Evolutionary conservation across 2,797 vertebrate species (phyloP), one percentile per base, ranked within the genome.

Genomic region (Enteromius argenteus): DNA sequence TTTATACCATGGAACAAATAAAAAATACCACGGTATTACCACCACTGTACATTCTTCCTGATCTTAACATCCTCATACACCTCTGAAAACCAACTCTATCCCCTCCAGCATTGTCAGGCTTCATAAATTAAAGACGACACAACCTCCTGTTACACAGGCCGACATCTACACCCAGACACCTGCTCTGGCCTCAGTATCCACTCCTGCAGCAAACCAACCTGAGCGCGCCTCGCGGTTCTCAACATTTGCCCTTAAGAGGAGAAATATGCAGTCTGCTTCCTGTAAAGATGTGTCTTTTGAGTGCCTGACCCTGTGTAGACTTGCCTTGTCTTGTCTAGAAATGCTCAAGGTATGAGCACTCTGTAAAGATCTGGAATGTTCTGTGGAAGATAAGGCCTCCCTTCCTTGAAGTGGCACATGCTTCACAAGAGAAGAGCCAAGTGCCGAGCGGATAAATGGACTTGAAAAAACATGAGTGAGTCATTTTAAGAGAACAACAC

Each of bases 71-170:
- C 23, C 32, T 62, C 46, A 37, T 30, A 42, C 32, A 64, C 69
- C 58, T 84, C 73, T 92, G 93, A 93, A 94, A 95, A 90, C 72
- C 35, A 90, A 94, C 90, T 90, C 72, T 9, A 44, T 46, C 84
- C 71, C 79, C 68, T 68, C 72, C 91, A 92, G 91, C 92, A 92
- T 93, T 93, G 90, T 93, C 90, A 93, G 90, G 89, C 88, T 89
- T 92, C 91, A 93, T 94, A 85, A 87, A 95, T 95, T 92, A 92
- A 88, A 92, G 87, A 85, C 64, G 21, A 49, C 74, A 3, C 35
- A 87, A 92, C 91, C 91, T 93, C 92, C 74, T 85, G 91, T 95
- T 94, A 94, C 92, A 92, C 89, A 90, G 87, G 91, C 87, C 89
- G 92, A 92, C 91, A 94, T 91, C 91, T 90, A 92, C 92, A 91